A percentile compares a stretch with the other conserved stretches of the same genome.
Evolutionary conservation across 2,113 vertebrate genomes (phyloP).

Genomic region (Trichechus manatus): DNA sequence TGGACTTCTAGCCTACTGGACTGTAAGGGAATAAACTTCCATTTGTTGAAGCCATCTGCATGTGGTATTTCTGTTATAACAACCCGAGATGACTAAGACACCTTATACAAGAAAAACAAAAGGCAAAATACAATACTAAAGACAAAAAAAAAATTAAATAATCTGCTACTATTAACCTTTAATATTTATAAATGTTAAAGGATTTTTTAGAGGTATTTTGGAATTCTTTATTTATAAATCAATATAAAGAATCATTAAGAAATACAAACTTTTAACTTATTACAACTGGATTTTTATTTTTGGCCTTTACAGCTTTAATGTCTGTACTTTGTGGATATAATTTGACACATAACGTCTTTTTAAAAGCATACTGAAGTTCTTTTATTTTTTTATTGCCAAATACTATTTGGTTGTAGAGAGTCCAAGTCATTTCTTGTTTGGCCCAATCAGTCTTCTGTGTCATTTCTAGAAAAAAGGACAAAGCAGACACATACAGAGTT

Average conservation of each 20-base stretch:
- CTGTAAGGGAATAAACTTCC: no score
- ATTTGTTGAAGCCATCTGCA: no score
- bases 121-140: neutral
- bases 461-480: neutral
- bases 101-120: neutral
- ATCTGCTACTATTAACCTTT: neutral
- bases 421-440: neutral
- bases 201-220: neutral
- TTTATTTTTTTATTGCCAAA: neutral
- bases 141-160: neutral
- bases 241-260: neutral
- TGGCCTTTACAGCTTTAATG: neutral
- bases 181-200: conserved; percentile 25
- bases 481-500: neutral
- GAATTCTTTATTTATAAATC: neutral
- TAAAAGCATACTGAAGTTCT: neutral
- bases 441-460: neutral
- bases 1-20: no score
- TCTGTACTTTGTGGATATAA: neutral
- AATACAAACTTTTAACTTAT: neutral
- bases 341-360: neutral
- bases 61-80: no score
- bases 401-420: neutral
- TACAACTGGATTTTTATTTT: neutral
- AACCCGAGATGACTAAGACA: no score